Evolutionary conservation across 2,888 invertebrate genomes (phyloP).

Genomic region (Hanleya hanleyi): DNA sequence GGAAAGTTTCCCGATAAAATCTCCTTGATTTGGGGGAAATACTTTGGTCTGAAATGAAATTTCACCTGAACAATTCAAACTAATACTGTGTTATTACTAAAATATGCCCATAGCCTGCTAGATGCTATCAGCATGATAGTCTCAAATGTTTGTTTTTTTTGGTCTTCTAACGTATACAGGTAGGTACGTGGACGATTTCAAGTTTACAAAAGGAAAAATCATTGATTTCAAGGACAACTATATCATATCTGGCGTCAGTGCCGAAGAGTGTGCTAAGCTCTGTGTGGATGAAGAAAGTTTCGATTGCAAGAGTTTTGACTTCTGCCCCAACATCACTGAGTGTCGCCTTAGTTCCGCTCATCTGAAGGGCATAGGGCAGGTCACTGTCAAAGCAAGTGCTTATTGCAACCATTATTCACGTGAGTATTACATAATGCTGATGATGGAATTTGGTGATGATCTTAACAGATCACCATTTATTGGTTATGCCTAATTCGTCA

Average conservation of each 20-base stretch:
- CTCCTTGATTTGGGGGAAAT: too few species aligned
- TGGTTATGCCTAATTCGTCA: too few species aligned
- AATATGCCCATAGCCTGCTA: too few species aligned
- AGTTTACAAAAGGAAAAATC: constrained; percentile 27
- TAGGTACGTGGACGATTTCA: constrained; percentile 54
- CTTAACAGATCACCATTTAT: too few species aligned
- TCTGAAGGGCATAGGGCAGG: constrained; percentile 48
- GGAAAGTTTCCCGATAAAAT: too few species aligned
- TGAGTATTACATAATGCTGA: too few species aligned
- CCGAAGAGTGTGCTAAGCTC: constrained; percentile 55
- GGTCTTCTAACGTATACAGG: too few species aligned
- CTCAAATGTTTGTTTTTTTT: too few species aligned
- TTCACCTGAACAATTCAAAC: too few species aligned
- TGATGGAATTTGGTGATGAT: too few species aligned
- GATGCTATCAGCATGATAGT: not conserved
- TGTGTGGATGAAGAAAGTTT: constrained; percentile 52
- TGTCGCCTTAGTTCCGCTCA: constrained; percentile 51
- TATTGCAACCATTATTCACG: constrained; percentile 54
- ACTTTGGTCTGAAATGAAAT: too few species aligned
- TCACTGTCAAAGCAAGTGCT: constrained; percentile 38
- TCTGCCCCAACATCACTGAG: constrained; percentile 54
- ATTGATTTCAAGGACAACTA: constrained; percentile 44
- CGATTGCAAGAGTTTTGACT: constrained; percentile 56
- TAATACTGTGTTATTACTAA: too few species aligned
- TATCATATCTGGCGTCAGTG: constrained; percentile 42